Percentiles rank a stretch among this genome's conserved stretches.
Evolutionary conservation across 1,140 invertebrate species (phyloP).

Genomic region (Drosophila eugracilis): DNA sequence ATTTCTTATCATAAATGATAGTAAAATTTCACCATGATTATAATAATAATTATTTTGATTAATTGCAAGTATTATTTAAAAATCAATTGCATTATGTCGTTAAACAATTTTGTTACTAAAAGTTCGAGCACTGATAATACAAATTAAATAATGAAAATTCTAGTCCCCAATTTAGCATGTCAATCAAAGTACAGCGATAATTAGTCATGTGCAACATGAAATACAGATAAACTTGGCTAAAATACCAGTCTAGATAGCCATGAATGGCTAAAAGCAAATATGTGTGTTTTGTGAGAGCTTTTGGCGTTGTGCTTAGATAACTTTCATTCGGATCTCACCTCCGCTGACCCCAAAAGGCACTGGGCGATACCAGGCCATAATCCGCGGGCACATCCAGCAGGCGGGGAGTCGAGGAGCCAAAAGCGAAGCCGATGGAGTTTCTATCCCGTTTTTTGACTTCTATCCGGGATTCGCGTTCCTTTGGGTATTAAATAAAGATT

Average conservation of each 20-base stretch:
- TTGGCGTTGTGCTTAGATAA: not conserved
- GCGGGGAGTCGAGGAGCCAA: constrained; percentile 94
- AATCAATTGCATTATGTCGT: not conserved
- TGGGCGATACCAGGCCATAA: constrained; percentile 86
- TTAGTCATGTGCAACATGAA: constrained; percentile 18
- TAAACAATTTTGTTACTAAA: constrained; percentile 3
- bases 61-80: not conserved
- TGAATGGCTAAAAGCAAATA: constrained; percentile 5
- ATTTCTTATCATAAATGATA: not conserved
- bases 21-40: not conserved
- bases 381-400: constrained; percentile 92
- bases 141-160: not conserved
- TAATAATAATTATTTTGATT: not conserved
- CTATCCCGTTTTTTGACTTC: constrained; percentile 90
- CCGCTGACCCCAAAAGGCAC: constrained; percentile 92
- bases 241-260: constrained; percentile 15
- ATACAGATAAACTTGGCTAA: not conserved
- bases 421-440: constrained; percentile 90
- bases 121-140: not conserved
- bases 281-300: not conserved
- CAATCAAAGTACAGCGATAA: constrained; percentile 7
- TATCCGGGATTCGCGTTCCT: constrained; percentile 92
- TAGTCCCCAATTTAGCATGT: constrained; percentile 7
- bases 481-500: not conserved
- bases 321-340: constrained; percentile 84